A percentile compares a stretch with the other conserved stretches of the same genome.
Conservation (phyloP, 2,888 invertebrate genomes). For the Microchrysa polita region DNA sequence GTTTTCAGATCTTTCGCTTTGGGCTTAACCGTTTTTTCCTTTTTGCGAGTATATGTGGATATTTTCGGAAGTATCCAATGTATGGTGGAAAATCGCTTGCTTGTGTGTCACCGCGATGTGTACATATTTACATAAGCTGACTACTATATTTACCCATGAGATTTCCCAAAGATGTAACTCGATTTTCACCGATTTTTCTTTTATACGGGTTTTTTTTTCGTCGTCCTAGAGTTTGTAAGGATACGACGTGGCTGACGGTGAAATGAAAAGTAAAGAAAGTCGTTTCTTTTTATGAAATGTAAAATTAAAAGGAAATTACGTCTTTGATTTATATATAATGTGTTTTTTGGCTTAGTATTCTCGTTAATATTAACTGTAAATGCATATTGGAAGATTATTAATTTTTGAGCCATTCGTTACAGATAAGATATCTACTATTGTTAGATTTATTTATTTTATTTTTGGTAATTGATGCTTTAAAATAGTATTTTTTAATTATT, state of each 20-base stretch:
- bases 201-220: not conserved
- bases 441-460: too few species aligned
- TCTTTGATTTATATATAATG: not conserved
- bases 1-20: constrained; percentile 13
- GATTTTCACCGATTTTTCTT: constrained; percentile 43
- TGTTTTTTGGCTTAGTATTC: not conserved
- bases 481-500: too few species aligned
- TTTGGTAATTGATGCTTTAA: too few species aligned
- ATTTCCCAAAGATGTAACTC: constrained; percentile 42
- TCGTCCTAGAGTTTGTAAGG: too few species aligned
- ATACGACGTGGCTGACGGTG: not conserved
- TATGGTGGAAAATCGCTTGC: constrained; percentile 39
- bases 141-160: constrained; percentile 42
- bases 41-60: too few species aligned
- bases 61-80: constrained; percentile 5
- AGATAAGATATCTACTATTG: too few species aligned
- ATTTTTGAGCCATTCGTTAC: too few species aligned
- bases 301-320: constrained; percentile 21
- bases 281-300: not conserved
- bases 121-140: constrained; percentile 41
- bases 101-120: constrained; percentile 44
- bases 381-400: not conserved
- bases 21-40: too few species aligned
- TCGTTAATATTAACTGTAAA: not conserved
- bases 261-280: constrained; percentile 3